Conservation (phyloP, 2,113 vertebrate genomes). For the Channa maculata region DNA sequence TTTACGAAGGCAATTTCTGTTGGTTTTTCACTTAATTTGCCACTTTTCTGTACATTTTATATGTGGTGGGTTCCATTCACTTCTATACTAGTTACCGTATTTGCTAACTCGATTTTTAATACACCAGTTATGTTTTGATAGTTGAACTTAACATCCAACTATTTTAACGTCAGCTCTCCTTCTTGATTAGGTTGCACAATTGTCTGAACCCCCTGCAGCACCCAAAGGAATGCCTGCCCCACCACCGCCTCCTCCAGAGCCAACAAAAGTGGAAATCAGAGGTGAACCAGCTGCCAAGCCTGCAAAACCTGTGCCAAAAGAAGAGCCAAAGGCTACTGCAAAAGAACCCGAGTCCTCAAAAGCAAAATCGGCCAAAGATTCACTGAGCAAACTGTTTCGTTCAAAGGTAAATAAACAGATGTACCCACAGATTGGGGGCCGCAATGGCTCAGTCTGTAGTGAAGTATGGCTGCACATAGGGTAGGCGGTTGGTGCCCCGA, state of each 20-base stretch:
- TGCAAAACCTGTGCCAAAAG: constrained; percentile 66
- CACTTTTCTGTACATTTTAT: too few relatives aligned
- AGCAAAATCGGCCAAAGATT: constrained; percentile 75
- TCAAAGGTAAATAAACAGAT: constrained; percentile 85
- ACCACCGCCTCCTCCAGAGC: constrained; percentile 83
- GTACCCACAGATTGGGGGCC: too few relatives aligned
- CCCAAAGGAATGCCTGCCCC: constrained; percentile 85
- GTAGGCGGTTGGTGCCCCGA: too few relatives aligned
- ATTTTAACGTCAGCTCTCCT: constrained; percentile 1
- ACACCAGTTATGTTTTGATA: background rate
- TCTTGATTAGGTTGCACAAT: constrained; percentile 74
- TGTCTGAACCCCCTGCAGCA: constrained; percentile 70
- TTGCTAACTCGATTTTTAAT: constrained; percentile 10
- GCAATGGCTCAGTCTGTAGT: too few relatives aligned
- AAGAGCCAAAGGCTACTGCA: constrained; percentile 70
- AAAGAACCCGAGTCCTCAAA: constrained; percentile 85
- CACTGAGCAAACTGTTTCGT: constrained; percentile 91
- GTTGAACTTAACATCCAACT: background rate
- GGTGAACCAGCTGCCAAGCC: constrained; percentile 73
- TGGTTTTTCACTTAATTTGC: too few relatives aligned
- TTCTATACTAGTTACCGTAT: background rate
- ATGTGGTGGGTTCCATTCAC: background rate
- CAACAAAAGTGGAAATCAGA: constrained; percentile 82
- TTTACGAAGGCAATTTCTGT: too few relatives aligned
- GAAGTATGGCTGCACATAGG: too few relatives aligned